Base-by-base conservation (phyloP, 2,797 vertebrate genomes). In the Pelochelys cantorii region DNA sequence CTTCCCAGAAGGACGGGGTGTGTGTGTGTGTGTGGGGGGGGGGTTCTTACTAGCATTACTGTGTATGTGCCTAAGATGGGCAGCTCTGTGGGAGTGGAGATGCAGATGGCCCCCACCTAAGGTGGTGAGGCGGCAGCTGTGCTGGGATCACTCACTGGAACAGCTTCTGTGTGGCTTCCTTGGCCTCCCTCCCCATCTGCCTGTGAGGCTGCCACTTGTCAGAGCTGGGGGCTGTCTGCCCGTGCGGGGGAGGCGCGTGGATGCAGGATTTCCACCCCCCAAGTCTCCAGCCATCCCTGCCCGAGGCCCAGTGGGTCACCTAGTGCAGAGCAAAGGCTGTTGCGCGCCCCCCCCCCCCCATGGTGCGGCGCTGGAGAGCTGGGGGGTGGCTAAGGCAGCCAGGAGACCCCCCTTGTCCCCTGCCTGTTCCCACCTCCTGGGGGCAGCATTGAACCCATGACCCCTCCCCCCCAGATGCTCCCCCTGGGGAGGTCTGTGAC, bases 361-460 rank as follows among this genome's bases (percentile, higher is more conserved):
- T 42, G 42, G n/a, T 3, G 18, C 4, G 74, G 74, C 42, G 9
- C 48, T 5, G 17, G 7, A 37, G n/a, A 23, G n/a, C 37, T 15
- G 6, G 15, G 6, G 15, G n/a, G 1, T 10, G 31, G 29, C 62
- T 65, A 18, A 60, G 59, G 27, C 27, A n/a, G 62, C 62, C 62
- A 34, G 31, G 62, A 31, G 56, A 8, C 22, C 56, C 56, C 12
- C 8, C 10, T 23, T 10, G 10, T 25, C 11, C 25, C 57, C 10
- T 2, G 23, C 57, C 57, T 11, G 57, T 11, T 25, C 25, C 11
- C 60, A 17, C 8, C 4, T 1, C 11, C 59, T 27, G 0, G 5
- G 5, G 25, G 59, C 27, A 14, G 59, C 25, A 29, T 62, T 7
- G 60, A 29, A 62, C 29, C 27, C 5, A 14, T 31, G 29, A 62